Conservation (phyloP, 2,797 vertebrate species). For the Myotis planiceps region DNA sequence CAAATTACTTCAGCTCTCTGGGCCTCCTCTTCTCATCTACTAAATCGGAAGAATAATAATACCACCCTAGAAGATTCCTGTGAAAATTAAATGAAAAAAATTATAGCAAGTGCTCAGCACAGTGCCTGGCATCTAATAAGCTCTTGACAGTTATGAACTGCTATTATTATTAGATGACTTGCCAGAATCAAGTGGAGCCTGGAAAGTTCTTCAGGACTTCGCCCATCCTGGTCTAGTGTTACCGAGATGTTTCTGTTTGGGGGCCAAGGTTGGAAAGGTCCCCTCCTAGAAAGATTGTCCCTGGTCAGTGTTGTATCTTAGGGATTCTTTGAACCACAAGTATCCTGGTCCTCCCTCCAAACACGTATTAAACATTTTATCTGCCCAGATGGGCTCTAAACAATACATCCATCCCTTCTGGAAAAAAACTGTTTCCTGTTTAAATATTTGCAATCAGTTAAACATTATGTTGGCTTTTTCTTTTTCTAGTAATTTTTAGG, state of each 20-base stretch:
- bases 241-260: not conserved
- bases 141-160: not conserved
- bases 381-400: not conserved
- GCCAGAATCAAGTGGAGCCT: not conserved
- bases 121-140: not conserved
- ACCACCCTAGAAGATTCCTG: not conserved
- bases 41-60: not conserved
- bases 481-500: slow-evolving; percentile 32
- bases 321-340: not conserved
- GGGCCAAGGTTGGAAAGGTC: not conserved
- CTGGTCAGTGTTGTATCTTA: not conserved
- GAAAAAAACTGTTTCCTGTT: slow-evolving; percentile 33
- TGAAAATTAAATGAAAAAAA: not conserved
- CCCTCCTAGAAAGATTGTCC: not conserved
- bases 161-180: not conserved
- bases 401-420: not conserved
- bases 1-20: not conserved
- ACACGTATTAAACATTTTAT: not conserved
- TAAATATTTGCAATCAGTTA: slow-evolving; percentile 44
- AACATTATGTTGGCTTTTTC: not conserved
- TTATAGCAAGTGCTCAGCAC: not conserved
- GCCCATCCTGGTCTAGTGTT: not conserved
- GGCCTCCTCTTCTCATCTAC: not conserved
- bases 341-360: not conserved
- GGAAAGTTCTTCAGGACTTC: not conserved